Evolutionary conservation across 2,797 vertebrate species (phyloP), one percentile per base, ranked within the genome.

Genomic region (Pseudotriccus pelzelni): DNA sequence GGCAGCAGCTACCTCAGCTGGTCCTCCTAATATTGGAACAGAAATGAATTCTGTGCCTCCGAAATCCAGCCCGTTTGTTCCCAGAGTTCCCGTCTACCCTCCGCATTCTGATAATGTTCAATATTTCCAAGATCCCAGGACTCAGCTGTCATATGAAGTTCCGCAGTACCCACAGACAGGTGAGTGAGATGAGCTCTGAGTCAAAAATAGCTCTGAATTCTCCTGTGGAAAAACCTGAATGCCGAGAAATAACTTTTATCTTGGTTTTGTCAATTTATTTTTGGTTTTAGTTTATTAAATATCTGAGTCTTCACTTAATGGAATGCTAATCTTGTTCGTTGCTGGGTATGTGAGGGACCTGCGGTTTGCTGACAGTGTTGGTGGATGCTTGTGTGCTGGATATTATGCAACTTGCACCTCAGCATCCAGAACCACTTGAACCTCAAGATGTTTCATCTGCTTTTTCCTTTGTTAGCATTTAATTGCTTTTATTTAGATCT

Each of bases 121-220:
- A 50, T 99, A 98, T 97, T 99, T 98, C 97, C 99, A 99, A 98
- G 99, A 99, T 83, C 98, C 98, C 81, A 98, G 98, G 92, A 96
- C 98, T 91, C 97, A 98, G 49, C 96, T 98, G 95, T 97, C 98
- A 3, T 99, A 99, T 23, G 99, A 99, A 87, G 95, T 98, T 14
- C 97, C 98, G 32, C 98, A 99, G 74, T 99, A 98, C 95, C 98
- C 98, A 2, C 97, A 98, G 78, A 97, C 98, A 97, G 98, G 99
- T 99, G 97, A 98, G 98, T 96, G 69, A 68, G 78, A 90, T 59
- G 11, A 72, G 5, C 39, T 14, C 10, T 10, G 46, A n/a, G 49
- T 68, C 5, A 66, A 39, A 81, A 49, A 28, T 8, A 75, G 14
- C 53, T 82, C 62, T 84, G 20, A 56, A 28, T 28, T 75, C 78